Evolutionary conservation across 1,140 invertebrate species (phyloP).

Genomic region (Telenomus remus): DNA sequence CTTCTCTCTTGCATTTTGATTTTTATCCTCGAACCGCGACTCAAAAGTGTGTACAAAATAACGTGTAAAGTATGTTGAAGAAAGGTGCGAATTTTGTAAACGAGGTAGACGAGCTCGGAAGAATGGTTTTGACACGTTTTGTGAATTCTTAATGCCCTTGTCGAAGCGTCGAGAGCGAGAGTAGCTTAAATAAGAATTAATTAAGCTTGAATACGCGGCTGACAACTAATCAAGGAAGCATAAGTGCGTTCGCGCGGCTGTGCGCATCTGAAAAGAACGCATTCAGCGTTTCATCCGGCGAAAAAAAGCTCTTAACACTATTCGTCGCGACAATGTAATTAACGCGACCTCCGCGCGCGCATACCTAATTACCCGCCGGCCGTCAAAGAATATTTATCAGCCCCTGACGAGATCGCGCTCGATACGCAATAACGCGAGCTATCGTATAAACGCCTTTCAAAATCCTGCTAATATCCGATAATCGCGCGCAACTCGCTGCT

Average conservation of each 20-base stretch:
- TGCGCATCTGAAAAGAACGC: conserved; percentile 13
- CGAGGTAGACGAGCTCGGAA: conserved; percentile 33
- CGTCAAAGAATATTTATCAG: conserved; percentile 34
- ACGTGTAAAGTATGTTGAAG: too few relatives aligned
- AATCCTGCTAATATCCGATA: conserved; percentile 3
- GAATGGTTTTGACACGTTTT: conserved; percentile 50
- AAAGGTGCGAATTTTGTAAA: too few relatives aligned
- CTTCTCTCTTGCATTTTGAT: background rate
- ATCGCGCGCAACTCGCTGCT: background rate
- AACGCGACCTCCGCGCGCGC: conserved; percentile 1
- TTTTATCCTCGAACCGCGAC: too few relatives aligned
- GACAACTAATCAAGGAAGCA: conserved; percentile 50
- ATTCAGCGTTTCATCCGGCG: conserved; percentile 26
- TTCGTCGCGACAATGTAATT: conserved; percentile 32
- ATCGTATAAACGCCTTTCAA: conserved; percentile 5
- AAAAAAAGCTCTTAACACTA: conserved; percentile 12
- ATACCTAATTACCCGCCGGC: conserved; percentile 30
- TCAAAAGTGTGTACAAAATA: too few relatives aligned
- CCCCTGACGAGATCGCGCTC: conserved; percentile 9
- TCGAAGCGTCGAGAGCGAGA: conserved; percentile 43
- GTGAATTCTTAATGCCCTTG: conserved; percentile 38
- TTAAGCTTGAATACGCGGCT: conserved; percentile 50
- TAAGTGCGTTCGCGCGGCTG: conserved; percentile 19
- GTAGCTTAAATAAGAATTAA: conserved; percentile 55
- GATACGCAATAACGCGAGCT: conserved; percentile 11